A percentile compares a stretch with the other conserved stretches of the same genome.
These are phyloP conservation scores for Illadopsis cleaveri DNA, from an alignment of 2,113 vertebrate genomes.

Conservation along the genomic window DNA sequence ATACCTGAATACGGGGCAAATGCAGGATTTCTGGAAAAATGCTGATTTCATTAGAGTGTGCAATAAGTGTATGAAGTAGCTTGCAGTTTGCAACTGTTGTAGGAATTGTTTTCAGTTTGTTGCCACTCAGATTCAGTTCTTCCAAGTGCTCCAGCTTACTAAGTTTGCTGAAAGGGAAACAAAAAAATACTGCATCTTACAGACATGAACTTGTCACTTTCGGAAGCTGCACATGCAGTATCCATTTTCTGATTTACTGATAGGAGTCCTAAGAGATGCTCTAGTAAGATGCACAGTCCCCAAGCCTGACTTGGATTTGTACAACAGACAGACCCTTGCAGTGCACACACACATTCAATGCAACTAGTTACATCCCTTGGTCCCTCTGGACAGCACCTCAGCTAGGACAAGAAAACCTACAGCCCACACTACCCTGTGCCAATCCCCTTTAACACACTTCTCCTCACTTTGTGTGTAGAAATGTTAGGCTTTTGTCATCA, in stretches of 20 bases:
- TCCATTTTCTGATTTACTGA: not conserved
- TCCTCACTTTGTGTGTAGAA: not conserved
- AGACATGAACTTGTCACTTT: not conserved
- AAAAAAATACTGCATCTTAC: not conserved
- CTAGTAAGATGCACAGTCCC: not conserved
- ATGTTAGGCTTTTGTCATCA: not conserved
- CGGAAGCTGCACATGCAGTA: not conserved
- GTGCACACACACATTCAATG: not conserved
- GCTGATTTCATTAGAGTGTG: conserved; percentile 92
- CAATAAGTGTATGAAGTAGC: conserved; percentile 89
- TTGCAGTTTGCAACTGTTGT: conserved; percentile 95
- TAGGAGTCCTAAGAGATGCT: not conserved
- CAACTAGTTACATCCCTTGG: not conserved
- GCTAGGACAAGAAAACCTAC: not conserved
- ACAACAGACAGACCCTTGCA: not conserved
- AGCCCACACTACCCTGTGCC: not conserved
- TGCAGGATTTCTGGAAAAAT: conserved; percentile 94
- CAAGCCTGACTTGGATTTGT: not conserved
- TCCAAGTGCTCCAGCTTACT: conserved; percentile 92
- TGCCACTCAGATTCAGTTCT: conserved; percentile 94
- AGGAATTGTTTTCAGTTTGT: conserved; percentile 93
- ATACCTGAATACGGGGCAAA: conserved; percentile 94
- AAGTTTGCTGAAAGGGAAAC: conserved; percentile 84
- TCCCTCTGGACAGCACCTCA: not conserved
- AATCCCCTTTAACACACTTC: not conserved